phyloP scores from a whole-genome alignment of 2,888 invertebrate genomes.

The Biston stratarius region DNA sequence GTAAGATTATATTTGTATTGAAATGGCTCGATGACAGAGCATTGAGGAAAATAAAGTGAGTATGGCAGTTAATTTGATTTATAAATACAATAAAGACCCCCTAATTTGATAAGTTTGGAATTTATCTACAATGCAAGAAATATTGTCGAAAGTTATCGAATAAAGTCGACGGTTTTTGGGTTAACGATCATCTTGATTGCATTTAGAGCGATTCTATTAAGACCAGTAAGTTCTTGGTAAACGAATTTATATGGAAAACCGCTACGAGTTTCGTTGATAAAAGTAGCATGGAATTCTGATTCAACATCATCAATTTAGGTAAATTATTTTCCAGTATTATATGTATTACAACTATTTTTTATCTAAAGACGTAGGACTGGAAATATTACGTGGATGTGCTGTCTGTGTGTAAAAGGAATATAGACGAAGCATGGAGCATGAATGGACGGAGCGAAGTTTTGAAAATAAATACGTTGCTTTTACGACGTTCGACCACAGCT shows the following conservation, averaged over 20 bases:
- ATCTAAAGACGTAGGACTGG: no score
- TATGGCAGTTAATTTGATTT: slow-evolving; percentile 52
- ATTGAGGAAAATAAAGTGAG: slow-evolving; percentile 1
- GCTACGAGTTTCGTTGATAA: background rate
- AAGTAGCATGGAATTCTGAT: background rate
- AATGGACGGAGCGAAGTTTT: no score
- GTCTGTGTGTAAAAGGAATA: no score
- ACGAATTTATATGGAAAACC: slow-evolving; percentile 1
- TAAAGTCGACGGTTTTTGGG: slow-evolving; percentile 23
- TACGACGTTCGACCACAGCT: no score
- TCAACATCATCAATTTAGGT: no score
- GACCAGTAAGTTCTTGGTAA: slow-evolving; percentile 22
- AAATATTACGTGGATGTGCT: no score
- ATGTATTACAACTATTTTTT: no score
- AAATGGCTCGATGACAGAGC: background rate
- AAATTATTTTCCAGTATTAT: no score
- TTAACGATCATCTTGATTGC: slow-evolving; percentile 21
- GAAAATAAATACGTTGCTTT: no score
- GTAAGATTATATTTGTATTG: no score
- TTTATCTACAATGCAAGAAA: slow-evolving; percentile 28
- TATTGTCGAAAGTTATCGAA: slow-evolving; percentile 30
- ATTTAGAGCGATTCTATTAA: slow-evolving; percentile 19
- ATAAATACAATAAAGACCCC: slow-evolving; percentile 55
- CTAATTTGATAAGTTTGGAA: slow-evolving; percentile 59
- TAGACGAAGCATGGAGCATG: no score